Conservation (phyloP, 2,888 invertebrate genomes). For the Coleophora flavipennella region DNA sequence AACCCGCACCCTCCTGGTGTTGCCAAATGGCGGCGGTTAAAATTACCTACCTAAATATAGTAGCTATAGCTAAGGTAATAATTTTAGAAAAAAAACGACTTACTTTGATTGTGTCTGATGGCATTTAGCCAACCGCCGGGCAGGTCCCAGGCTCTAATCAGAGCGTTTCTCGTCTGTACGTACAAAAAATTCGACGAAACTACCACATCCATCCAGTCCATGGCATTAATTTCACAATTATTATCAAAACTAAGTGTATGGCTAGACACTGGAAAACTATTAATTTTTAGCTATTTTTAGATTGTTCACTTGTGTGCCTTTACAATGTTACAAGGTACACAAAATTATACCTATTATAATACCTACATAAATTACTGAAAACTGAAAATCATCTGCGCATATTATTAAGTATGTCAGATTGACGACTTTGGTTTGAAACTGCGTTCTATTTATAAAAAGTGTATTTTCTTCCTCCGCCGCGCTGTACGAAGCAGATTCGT, state of each 20-base stretch:
- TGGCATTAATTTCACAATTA: conserved; percentile 9
- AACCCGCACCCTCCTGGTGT: too few relatives aligned
- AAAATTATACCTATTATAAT: too few relatives aligned
- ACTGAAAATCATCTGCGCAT: not conserved
- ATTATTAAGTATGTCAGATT: not conserved
- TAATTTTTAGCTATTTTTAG: too few relatives aligned
- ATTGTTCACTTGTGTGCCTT: too few relatives aligned
- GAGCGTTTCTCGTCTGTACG: conserved; percentile 35
- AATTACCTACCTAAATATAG: too few relatives aligned
- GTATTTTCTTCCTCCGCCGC: conserved; percentile 25
- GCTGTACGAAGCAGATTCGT: too few relatives aligned
- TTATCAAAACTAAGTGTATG: too few relatives aligned
- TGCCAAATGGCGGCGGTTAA: too few relatives aligned
- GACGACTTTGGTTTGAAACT: not conserved
- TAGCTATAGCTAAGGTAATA: not conserved
- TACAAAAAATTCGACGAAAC: conserved; percentile 34
- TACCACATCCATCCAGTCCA: conserved; percentile 23
- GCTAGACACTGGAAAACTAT: too few relatives aligned
- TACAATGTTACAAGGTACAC: too few relatives aligned
- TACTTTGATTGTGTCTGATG: not conserved
- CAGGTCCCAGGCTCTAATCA: conserved; percentile 48
- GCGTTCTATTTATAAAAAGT: conserved; percentile 36
- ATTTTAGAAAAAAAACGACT: not conserved
- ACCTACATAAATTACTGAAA: too few relatives aligned
- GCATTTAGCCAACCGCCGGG: conserved; percentile 39